Evolutionary conservation across 2,797 vertebrate species (phyloP), one percentile per base, ranked within the genome.

Genomic region (Serranus cabrilla): DNA sequence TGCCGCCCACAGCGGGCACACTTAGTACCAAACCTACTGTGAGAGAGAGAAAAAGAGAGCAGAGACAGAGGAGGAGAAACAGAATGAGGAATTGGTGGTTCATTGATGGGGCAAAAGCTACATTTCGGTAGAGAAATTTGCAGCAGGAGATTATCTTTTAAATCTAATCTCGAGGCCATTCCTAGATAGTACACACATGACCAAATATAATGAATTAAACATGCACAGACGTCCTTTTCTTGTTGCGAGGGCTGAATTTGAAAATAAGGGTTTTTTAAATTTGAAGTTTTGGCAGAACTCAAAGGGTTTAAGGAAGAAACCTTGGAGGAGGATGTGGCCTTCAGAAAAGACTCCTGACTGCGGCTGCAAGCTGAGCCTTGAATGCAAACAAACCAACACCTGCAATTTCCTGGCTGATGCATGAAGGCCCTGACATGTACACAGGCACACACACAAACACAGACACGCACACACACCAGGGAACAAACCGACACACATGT

Each of bases 1-100:
- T 99, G 97, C 73, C 98, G 94, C 76, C 98, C 98, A 2, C 98
- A 99, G 71, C 97, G 96, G 75, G 98, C 98, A 27, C 98, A 99
- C 94, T 99, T 99, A 71, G 98, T 99, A 96, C 98, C 98, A 87
- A 99, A 99, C 92, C 98, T 98, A 95, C 98, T 99, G 96, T 58
- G 68, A 94, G 88, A 80, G 76, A 95, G 87, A 78, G 76, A 89
- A 61, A 47, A 66, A 43, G 74, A 80, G 65, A 77, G 54, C 46
- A 61, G 70, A 80, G 70, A 58, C 23, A 55, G 31, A 43, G 60
- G 62, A 69, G 54, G 66, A 70, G 69, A 69, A 70, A 71, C 27
- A 80, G 51, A 80, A 65, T 49, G 63, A 83, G 80, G 72, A 67
- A 74, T 82, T 64, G 83, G 76, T 55, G 60, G 37, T 31, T 57